These are phyloP conservation scores for Drosophila hawaiiensis DNA, from an alignment of 2,888 invertebrate genomes.

Conservation along the genomic window DNA sequence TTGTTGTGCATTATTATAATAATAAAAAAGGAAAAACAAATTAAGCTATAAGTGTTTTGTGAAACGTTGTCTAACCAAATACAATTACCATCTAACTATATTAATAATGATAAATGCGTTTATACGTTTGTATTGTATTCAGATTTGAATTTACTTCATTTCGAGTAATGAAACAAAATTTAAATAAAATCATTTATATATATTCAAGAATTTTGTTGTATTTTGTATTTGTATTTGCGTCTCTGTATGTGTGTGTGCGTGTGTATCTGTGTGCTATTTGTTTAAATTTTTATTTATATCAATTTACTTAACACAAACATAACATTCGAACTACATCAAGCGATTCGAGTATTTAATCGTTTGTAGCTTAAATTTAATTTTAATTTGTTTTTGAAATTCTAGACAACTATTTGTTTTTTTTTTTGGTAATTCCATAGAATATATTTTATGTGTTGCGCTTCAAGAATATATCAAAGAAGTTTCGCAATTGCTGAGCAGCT, in stretches of 20 bases:
- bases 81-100: slow-evolving; percentile 66
- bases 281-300: slow-evolving; percentile 4
- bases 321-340: slow-evolving; percentile 17
- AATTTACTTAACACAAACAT: slow-evolving; percentile 28
- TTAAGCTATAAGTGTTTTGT: slow-evolving; percentile 74
- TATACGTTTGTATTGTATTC: slow-evolving; percentile 71
- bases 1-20: slow-evolving; percentile 65
- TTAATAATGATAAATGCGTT: slow-evolving; percentile 59
- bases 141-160: slow-evolving; percentile 35
- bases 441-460: slow-evolving; percentile 46
- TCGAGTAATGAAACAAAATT: slow-evolving; percentile 39
- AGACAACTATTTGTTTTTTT: neutral
- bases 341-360: slow-evolving; percentile 9
- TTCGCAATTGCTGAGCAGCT: slow-evolving; percentile 11
- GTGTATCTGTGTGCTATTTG: slow-evolving; percentile 47
- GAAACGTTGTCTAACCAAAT: slow-evolving; percentile 76
- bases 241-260: slow-evolving; percentile 9
- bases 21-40: slow-evolving; percentile 13
- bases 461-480: slow-evolving; percentile 26
- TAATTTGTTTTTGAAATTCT: slow-evolving; percentile 18
- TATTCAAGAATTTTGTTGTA: slow-evolving; percentile 50
- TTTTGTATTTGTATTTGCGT: slow-evolving; percentile 54
- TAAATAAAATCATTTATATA: slow-evolving; percentile 66
- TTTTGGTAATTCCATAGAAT: slow-evolving; percentile 6
- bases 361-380: slow-evolving; percentile 14